Conservation (phyloP, 2,113 vertebrate genomes). For the Python bivittatus region DNA sequence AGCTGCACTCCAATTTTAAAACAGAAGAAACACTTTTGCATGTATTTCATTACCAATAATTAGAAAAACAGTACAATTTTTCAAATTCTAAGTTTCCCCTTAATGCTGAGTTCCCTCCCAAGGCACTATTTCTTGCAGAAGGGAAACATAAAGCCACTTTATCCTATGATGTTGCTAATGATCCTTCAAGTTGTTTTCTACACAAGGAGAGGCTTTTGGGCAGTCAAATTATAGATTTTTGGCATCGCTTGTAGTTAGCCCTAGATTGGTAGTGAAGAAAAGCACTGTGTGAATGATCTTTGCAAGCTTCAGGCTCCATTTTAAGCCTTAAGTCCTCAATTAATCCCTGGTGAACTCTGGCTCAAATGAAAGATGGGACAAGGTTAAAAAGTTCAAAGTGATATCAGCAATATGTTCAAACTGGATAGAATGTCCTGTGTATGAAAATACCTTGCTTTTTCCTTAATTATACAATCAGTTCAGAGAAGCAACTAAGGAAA, state of each 20-base stretch:
- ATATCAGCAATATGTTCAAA: not conserved
- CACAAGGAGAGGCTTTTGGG: not conserved
- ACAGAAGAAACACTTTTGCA: not conserved
- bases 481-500: not conserved
- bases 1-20: not conserved
- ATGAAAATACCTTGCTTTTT: not conserved
- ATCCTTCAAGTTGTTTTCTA: not conserved
- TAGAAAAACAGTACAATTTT: not conserved
- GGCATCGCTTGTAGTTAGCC: not conserved
- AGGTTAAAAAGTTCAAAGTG: not conserved
- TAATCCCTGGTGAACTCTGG: not conserved
- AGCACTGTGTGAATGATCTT: not conserved
- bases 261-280: not conserved
- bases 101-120: not conserved
- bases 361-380: not conserved
- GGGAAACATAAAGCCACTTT: not conserved
- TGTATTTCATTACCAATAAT: not conserved
- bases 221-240: not conserved
- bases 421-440: not conserved
- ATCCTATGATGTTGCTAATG: not conserved
- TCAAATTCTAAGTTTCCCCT: not conserved
- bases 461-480: not conserved
- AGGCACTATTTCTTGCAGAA: not conserved
- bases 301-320: not conserved
- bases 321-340: not conserved